Conservation (phyloP, 2,113 vertebrate genomes). For the Accipiter virgatus region DNA sequence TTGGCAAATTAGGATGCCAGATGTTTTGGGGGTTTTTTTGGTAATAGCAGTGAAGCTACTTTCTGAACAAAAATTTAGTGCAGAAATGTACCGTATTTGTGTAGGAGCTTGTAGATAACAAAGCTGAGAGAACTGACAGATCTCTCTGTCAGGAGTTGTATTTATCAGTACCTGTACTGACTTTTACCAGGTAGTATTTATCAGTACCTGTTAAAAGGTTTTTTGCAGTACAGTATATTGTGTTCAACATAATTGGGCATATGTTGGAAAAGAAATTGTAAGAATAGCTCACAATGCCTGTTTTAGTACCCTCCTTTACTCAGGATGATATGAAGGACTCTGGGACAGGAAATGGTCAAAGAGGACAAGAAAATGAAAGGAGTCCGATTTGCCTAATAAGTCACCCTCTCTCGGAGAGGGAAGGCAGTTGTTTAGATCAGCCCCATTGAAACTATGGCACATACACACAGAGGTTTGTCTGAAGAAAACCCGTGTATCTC, state of each 20-base stretch:
- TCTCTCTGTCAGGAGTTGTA: not conserved
- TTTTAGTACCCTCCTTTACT: not conserved
- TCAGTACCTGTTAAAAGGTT: not conserved
- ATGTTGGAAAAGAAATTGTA: not conserved
- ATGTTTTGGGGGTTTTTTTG: not conserved
- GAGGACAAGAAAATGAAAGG: not conserved
- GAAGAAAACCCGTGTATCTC: not conserved
- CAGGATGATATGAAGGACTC: not conserved
- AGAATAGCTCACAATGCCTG: not conserved
- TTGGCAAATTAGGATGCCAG: not conserved
- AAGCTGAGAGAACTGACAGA: not conserved
- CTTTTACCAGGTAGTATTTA: not conserved
- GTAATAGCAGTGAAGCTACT: not conserved
- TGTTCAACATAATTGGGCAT: not conserved
- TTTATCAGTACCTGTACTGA: too few relatives aligned
- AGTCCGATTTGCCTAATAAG: not conserved
- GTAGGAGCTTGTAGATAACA: not conserved
- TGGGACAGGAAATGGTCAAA: not conserved
- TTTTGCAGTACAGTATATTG: not conserved
- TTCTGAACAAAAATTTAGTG: not conserved
- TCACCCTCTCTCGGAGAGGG: not conserved
- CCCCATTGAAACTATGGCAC: not conserved
- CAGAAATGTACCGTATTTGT: not conserved
- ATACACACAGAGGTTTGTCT: not conserved
- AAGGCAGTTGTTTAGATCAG: not conserved